phyloP scores from a whole-genome alignment of 2,888 invertebrate genomes.

The Pediacus dermestoides region DNA sequence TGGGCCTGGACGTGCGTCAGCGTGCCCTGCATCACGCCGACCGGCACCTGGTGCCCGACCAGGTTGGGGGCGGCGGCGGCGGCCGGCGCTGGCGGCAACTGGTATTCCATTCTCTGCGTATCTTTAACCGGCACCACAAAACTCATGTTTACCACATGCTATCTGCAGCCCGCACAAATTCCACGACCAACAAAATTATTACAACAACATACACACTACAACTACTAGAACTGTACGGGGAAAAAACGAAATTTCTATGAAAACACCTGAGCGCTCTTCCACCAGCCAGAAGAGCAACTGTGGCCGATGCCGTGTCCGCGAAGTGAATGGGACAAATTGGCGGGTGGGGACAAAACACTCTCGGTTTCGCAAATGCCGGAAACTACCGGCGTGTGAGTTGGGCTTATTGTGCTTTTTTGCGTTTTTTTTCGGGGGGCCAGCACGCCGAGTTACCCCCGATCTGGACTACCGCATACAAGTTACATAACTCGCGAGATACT shows the following conservation, averaged over 20 bases:
- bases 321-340: slow-evolving; percentile 40
- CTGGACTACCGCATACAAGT: too few species aligned
- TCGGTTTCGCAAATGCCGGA: slow-evolving; percentile 50
- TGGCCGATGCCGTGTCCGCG: slow-evolving; percentile 34
- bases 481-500: too few species aligned
- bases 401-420: slow-evolving; percentile 18
- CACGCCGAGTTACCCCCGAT: too few species aligned
- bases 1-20: slow-evolving; percentile 63
- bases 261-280: slow-evolving; percentile 31
- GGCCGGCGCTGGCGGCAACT: slow-evolving; percentile 53
- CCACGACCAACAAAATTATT: slow-evolving; percentile 20
- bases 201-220: slow-evolving; percentile 3
- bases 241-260: too few species aligned
- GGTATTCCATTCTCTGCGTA: slow-evolving; percentile 50
- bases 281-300: slow-evolving; percentile 47
- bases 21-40: slow-evolving; percentile 63
- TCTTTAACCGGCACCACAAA: slow-evolving; percentile 50
- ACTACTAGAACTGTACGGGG: too few species aligned
- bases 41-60: slow-evolving; percentile 55
- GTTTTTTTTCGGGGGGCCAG: neutral
- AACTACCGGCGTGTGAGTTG: slow-evolving; percentile 25
- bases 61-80: slow-evolving; percentile 37
- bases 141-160: slow-evolving; percentile 49
- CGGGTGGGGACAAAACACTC: slow-evolving; percentile 37
- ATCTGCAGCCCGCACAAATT: slow-evolving; percentile 40